A percentile compares a stretch with the other conserved stretches of the same genome.
Evolutionary conservation across 1,140 invertebrate genomes (phyloP).

Genomic region (Ladona fulva): DNA sequence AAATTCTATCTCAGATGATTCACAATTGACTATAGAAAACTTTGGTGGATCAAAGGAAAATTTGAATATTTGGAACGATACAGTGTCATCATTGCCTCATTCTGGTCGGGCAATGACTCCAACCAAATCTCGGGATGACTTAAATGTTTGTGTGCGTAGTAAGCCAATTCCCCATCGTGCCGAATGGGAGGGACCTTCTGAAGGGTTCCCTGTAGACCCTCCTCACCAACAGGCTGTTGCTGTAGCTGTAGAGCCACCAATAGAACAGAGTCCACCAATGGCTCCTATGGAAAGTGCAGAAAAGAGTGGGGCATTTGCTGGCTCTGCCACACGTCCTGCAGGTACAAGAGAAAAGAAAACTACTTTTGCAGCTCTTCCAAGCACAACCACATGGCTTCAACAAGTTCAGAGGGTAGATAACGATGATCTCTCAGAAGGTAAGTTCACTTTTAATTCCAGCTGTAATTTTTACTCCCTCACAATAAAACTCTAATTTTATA

Average conservation of each 20-base stretch:
- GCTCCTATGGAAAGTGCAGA: neutral
- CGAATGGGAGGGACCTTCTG: neutral
- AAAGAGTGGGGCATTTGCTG: neutral
- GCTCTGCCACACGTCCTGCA: neutral
- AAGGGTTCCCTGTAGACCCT: neutral
- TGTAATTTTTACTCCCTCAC: no score
- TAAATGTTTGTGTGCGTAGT: neutral
- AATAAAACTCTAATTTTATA: no score
- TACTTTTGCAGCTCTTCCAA: slow-evolving; percentile 55
- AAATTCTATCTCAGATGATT: slow-evolving; percentile 78
- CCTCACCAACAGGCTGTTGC: no score
- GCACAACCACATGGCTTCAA: slow-evolving; percentile 84
- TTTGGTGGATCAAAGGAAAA: slow-evolving; percentile 80
- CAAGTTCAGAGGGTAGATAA: slow-evolving; percentile 35
- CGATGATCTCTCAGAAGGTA: neutral
- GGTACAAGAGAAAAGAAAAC: slow-evolving; percentile 49
- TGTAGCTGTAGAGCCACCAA: no score
- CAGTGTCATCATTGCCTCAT: neutral
- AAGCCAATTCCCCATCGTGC: neutral
- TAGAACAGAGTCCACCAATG: no score
- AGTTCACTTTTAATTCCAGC: neutral
- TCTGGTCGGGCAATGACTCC: neutral
- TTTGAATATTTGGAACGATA: slow-evolving; percentile 28
- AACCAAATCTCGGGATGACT: neutral
- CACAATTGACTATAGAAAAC: slow-evolving; percentile 82